phyloP scores from a whole-genome alignment of 2,888 invertebrate species.

The Penaeus monodon region DNA sequence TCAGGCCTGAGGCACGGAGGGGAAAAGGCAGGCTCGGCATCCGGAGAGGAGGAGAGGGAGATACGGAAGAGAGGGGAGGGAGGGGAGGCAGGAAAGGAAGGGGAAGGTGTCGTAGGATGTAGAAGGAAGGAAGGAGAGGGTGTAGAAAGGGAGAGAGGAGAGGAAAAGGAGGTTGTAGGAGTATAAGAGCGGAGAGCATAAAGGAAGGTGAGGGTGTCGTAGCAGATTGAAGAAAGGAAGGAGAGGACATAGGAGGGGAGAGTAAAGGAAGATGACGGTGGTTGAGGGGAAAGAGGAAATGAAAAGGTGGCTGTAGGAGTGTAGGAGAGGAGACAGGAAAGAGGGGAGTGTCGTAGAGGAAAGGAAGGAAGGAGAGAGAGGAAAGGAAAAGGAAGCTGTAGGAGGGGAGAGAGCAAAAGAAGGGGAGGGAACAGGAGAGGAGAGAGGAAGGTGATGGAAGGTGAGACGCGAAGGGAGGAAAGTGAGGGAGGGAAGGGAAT shows the following conservation, averaged over 20 bases:
- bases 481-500: neutral
- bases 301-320: no score
- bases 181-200: neutral
- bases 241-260: no score
- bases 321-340: no score
- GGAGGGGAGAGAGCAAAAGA: no score
- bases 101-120: slow-evolving; percentile 1
- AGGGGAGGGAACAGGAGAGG: neutral
- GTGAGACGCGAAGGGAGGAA: neutral
- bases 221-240: no score
- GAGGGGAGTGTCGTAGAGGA: no score
- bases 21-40: neutral
- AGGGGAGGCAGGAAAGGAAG: neutral
- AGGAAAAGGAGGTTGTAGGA: neutral
- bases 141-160: neutral
- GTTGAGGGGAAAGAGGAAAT: no score
- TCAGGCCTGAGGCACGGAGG: neutral
- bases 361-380: no score
- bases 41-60: neutral
- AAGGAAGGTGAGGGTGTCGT: neutral
- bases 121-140: slow-evolving; percentile 2
- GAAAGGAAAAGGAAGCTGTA: no score
- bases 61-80: neutral
- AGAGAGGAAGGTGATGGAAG: no score
- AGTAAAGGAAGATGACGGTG: no score